Base-by-base conservation (phyloP, 2,888 invertebrate species). In the Cylindroiulus punctatus region DNA sequence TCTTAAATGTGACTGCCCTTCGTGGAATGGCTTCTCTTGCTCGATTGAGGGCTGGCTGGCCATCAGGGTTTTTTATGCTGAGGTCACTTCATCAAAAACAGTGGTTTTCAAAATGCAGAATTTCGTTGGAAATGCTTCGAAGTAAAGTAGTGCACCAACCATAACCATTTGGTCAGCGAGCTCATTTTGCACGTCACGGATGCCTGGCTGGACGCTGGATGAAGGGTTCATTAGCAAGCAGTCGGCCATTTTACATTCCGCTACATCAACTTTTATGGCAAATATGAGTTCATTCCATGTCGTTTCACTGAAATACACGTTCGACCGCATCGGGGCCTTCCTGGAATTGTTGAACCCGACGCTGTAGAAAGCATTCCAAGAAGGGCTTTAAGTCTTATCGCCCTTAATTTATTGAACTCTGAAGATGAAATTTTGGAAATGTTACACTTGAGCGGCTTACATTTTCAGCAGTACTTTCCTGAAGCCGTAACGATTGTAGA, bases 381-480 rank as follows among this genome's bases (percentile, higher is more conserved):
- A 52, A 52, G n/a, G 52, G 52, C 52, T 52, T n/a, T n/a, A n/a
- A 52, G 52, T 52, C 52, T 52, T 52, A 52, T 52, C 52, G 52
- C 0, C 4, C 52, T n/a, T 52, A 52, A 52, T 52, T 52, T 52
- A 52, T 52, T 52, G 52, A n/a, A 52, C n/a, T n/a, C n/a, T 19
- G 52, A n/a, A 19, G n/a, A 19, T 19, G 52, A n/a, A n/a, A 52
- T 52, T n/a, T n/a, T 52, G n/a, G n/a, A 52, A 19, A 52, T 52
- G n/a, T 52, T n/a, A 52, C 8, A 52, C 52, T 52, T 52, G 52
- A 52, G 52, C n/a, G 8, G n/a, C 3, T 52, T 14, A 8, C n/a
- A 52, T 5, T 52, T n/a, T 52, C 19, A n/a, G 14, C n/a, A n/a
- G n/a, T n/a, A n/a, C n/a, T n/a, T 52, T 52, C 52, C 52, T 14